These are phyloP conservation scores for Ctenodactylus gundi DNA, from an alignment of 2,113 vertebrate genomes.

Conservation along the genomic window DNA sequence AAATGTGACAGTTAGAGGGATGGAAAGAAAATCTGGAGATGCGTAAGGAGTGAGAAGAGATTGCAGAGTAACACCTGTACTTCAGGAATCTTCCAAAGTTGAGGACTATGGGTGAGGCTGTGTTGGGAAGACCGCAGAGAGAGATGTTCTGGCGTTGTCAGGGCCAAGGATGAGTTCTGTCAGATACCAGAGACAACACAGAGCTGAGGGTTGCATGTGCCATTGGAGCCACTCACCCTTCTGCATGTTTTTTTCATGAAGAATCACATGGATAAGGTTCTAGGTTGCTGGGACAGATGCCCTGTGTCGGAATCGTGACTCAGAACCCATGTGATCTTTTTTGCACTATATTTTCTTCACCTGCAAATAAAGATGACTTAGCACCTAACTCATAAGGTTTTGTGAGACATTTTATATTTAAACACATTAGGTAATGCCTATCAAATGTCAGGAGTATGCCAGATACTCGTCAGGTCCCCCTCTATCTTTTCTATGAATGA, in stretches of 20 bases:
- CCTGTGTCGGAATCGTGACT: not conserved
- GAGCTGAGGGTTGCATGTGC: fast-evolving
- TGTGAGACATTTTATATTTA: not conserved
- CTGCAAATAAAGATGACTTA: not conserved
- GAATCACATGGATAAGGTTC: not conserved
- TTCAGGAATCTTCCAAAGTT: not conserved
- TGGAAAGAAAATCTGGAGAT: not conserved
- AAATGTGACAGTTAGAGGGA: not conserved
- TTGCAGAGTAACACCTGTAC: not conserved
- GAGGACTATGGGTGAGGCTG: not conserved
- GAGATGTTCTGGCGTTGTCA: fast-evolving
- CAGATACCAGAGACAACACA: not conserved
- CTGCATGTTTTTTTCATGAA: not conserved
- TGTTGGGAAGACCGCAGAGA: not conserved
- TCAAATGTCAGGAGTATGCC: not conserved
- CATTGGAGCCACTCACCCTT: not conserved
- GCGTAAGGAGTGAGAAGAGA: not conserved
- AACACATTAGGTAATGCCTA: not conserved
- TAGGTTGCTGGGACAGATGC: not conserved
- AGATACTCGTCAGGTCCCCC: too few relatives aligned
- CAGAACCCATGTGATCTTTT: not conserved
- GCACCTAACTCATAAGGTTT: not conserved
- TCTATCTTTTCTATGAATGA: not conserved
- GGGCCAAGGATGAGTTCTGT: too few relatives aligned
- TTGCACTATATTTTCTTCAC: not conserved